These are phyloP conservation scores for Plebejus argus DNA, from an alignment of 2,888 invertebrate genomes.

Conservation along the genomic window DNA sequence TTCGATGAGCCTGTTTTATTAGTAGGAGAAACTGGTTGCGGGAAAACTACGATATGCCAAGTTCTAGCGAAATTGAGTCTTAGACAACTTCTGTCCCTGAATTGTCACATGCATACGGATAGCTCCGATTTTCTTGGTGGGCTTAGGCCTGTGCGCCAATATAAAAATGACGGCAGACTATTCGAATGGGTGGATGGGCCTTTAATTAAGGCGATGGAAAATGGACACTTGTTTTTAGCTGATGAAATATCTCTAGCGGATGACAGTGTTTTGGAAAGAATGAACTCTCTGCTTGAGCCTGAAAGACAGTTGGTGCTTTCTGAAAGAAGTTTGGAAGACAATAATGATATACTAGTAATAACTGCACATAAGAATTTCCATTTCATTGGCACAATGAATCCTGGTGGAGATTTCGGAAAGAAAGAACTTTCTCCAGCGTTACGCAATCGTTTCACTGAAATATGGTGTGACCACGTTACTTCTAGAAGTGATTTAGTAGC, in stretches of 20 bases:
- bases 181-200: constrained; percentile 99
- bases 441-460: constrained; percentile 98
- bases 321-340: constrained; percentile 90
- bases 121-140: constrained; percentile 98
- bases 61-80: constrained; percentile 86
- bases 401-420: constrained; percentile 99
- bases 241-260: constrained; percentile 99
- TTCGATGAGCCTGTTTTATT: constrained; percentile 97
- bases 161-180: constrained; percentile 82
- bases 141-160: constrained; percentile 91
- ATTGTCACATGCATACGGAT: constrained; percentile 99
- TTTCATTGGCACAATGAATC: constrained; percentile 99
- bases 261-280: constrained; percentile 97
- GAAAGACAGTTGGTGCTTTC: constrained; percentile 94
- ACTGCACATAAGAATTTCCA: constrained; percentile 89
- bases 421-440: constrained; percentile 99
- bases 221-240: constrained; percentile 93
- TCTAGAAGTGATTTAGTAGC: constrained; percentile 86
- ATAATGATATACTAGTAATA: constrained; percentile 80
- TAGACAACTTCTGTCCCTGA: constrained; percentile 88
- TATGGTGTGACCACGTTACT: constrained; percentile 95
- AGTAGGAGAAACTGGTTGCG: constrained; percentile 98
- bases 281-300: constrained; percentile 97
- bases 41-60: constrained; percentile 98
- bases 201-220: constrained; percentile 93